These are phyloP conservation scores for Xiphorhynchus elegans DNA, from an alignment of 2,113 vertebrate genomes.

Conservation along the genomic window DNA sequence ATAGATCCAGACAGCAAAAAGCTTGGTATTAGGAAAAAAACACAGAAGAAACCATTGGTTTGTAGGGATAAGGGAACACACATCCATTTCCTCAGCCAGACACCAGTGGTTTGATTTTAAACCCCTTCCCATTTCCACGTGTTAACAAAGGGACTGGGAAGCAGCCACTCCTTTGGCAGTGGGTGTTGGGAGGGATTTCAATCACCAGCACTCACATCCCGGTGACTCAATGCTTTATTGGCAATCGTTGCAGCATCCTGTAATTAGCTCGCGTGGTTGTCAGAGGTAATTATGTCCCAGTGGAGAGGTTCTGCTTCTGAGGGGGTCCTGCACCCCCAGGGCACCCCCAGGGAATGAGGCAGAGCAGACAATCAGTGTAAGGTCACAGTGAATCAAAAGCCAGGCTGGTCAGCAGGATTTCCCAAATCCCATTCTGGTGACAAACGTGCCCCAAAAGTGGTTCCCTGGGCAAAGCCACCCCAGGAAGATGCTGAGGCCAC, in stretches of 20 bases:
- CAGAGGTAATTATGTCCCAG: not conserved
- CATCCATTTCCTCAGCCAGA: not conserved
- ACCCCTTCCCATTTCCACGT: not conserved
- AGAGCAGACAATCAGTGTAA: not conserved
- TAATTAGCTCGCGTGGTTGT: not conserved
- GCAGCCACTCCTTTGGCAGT: not conserved
- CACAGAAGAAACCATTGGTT: not conserved
- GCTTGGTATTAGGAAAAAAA: not conserved
- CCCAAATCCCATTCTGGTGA: not conserved
- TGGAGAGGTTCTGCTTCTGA: fast-evolving
- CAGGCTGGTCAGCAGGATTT: not conserved
- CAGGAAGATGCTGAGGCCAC: fast-evolving
- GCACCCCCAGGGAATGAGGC: not conserved
- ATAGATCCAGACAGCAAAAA: not conserved
- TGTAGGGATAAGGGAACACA: not conserved
- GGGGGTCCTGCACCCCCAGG: not conserved
- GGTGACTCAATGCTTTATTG: not conserved
- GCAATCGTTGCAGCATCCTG: not conserved
- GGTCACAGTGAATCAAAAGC: not conserved
- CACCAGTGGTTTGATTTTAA: not conserved
- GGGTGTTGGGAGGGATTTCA: not conserved
- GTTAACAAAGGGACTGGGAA: not conserved
- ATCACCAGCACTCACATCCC: not conserved
- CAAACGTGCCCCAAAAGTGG: not conserved
- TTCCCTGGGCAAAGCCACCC: not conserved